phyloP scores from a whole-genome alignment of 2,797 vertebrate species.

The Enteromius anoplus region DNA sequence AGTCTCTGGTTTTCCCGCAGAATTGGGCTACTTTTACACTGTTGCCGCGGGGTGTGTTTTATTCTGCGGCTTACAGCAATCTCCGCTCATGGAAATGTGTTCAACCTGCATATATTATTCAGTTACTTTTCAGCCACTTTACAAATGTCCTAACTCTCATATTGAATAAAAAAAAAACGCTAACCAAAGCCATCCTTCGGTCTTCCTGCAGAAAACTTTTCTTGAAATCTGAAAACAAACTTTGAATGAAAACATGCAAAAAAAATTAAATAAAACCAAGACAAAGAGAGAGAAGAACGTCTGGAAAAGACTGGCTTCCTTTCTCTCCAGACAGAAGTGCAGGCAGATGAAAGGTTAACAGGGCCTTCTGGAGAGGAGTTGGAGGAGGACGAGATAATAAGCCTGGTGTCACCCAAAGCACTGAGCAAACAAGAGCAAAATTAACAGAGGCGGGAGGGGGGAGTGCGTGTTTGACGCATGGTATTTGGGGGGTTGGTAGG shows the following conservation, averaged over 20 bases:
- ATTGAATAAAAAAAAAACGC: background rate
- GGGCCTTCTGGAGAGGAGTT: constrained; percentile 32
- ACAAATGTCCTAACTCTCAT: background rate
- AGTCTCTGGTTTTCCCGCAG: background rate
- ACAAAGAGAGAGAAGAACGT: background rate
- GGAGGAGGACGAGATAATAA: constrained; percentile 54
- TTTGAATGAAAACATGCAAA: background rate
- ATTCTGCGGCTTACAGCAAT: background rate
- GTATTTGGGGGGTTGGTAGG: constrained; percentile 40
- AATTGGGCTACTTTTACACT: background rate
- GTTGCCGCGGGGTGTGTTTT: background rate
- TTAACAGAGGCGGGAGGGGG: constrained; percentile 52
- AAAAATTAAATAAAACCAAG: background rate
- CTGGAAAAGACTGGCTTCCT: constrained; percentile 17
- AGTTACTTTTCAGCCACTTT: background rate
- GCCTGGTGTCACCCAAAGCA: constrained; percentile 59
- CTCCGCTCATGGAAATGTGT: background rate
- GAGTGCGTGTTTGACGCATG: constrained; percentile 15
- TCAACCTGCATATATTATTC: background rate
- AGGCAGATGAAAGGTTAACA: constrained; percentile 50
- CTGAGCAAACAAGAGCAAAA: constrained; percentile 70
- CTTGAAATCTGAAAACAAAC: background rate
- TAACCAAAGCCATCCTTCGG: background rate
- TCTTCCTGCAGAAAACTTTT: background rate
- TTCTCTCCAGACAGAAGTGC: constrained; percentile 38